Conservation (phyloP, 2,888 invertebrate genomes). For the Meghimatium bilineatum region DNA sequence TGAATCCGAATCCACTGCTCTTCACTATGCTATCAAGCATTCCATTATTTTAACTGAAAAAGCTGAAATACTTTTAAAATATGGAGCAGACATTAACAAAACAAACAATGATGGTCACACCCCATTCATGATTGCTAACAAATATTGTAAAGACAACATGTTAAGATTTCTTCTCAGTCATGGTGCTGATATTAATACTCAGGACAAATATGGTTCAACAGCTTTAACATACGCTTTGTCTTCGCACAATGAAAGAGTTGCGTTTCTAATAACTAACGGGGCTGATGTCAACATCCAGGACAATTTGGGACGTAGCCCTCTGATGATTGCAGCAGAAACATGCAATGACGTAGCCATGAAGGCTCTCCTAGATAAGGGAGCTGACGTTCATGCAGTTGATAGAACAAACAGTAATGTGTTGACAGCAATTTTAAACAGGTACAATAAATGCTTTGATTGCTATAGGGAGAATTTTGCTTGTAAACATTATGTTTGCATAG, state of each 20-base stretch:
- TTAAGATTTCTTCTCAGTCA: constrained; percentile 13
- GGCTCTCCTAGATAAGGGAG: constrained; percentile 19
- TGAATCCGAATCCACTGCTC: background rate
- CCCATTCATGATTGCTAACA: constrained; percentile 22
- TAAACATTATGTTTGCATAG: constrained; percentile 6
- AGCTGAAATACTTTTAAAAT: constrained; percentile 22
- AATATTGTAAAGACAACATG: constrained; percentile 2
- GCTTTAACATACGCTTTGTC: background rate
- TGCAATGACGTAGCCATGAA: constrained; percentile 3
- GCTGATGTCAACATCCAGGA: constrained; percentile 31
- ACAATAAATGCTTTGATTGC: background rate
- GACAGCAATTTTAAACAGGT: background rate
- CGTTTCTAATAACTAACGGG: background rate
- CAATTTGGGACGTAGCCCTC: background rate
- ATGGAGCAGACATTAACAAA: constrained; percentile 30
- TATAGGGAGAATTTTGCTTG: background rate
- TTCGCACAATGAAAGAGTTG: background rate
- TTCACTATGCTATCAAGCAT: constrained; percentile 23
- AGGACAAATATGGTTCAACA: constrained; percentile 15
- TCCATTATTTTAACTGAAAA: constrained; percentile 25
- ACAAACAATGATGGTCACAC: background rate
- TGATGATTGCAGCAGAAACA: background rate
- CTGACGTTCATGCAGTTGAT: background rate
- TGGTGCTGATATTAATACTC: constrained; percentile 24
- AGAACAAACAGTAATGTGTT: background rate